phyloP scores from a whole-genome alignment of 2,888 invertebrate species.

The Habrosyne pyritoides region DNA sequence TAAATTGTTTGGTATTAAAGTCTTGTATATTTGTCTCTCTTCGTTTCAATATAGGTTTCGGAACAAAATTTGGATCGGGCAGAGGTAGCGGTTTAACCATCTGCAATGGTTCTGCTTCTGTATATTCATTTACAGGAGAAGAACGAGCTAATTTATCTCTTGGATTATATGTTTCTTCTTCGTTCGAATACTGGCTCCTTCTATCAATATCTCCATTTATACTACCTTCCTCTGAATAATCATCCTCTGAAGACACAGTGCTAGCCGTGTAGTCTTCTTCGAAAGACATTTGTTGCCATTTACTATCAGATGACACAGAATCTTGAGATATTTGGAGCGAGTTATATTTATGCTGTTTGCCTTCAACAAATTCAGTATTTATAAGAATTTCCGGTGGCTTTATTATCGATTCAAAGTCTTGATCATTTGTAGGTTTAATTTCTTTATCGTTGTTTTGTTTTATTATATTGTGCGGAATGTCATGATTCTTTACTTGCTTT shows the following conservation, averaged over 20 bases:
- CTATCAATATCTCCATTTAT: slow-evolving; percentile 63
- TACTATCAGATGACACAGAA: slow-evolving; percentile 59
- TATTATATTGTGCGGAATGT: slow-evolving; percentile 66
- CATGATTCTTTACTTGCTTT: slow-evolving; percentile 43
- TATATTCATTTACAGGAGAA: slow-evolving; percentile 49
- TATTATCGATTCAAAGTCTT: slow-evolving; percentile 21
- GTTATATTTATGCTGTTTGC: slow-evolving; percentile 50
- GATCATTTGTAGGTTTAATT: slow-evolving; percentile 26
- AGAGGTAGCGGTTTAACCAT: slow-evolving; percentile 84
- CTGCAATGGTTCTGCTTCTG: slow-evolving; percentile 66
- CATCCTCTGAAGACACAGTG: slow-evolving; percentile 82
- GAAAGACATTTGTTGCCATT: slow-evolving; percentile 79
- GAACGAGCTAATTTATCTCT: slow-evolving; percentile 74
- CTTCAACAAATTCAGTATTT: slow-evolving; percentile 65
- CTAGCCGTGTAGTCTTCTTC: slow-evolving; percentile 86
- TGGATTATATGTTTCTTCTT: slow-evolving; percentile 88
- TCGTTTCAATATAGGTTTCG: slow-evolving; percentile 91
- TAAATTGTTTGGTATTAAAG: slow-evolving; percentile 31
- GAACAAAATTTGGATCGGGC: slow-evolving; percentile 88
- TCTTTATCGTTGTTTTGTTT: slow-evolving; percentile 33
- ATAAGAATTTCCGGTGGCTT: slow-evolving; percentile 58
- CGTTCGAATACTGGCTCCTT: slow-evolving; percentile 67
- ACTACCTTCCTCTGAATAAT: slow-evolving; percentile 72
- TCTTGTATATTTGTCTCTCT: slow-evolving; percentile 65
- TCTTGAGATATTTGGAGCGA: slow-evolving; percentile 57